Evolutionary conservation across 2,113 vertebrate species (phyloP).

Genomic region (Lepisosteus osseus): DNA sequence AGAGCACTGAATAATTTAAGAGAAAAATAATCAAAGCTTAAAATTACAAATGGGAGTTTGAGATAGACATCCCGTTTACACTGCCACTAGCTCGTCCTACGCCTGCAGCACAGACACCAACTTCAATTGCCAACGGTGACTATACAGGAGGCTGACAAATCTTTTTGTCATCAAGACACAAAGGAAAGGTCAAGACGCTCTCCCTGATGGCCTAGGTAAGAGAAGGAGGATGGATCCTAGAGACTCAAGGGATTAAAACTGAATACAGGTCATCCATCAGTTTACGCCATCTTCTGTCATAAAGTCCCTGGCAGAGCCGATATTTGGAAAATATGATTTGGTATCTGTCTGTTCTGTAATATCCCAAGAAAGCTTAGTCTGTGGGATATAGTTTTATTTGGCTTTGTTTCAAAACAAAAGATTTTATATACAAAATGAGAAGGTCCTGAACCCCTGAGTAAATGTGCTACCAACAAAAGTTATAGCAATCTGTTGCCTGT

Average conservation of each 20-base stretch:
- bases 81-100: neutral
- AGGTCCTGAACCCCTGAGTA: too few relatives aligned
- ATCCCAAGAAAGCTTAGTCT: too few relatives aligned
- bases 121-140: neutral
- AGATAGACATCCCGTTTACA: neutral
- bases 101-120: neutral
- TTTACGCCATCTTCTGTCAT: too few relatives aligned
- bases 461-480: too few relatives aligned
- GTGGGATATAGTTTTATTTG: neutral
- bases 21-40: neutral
- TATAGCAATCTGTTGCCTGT: too few relatives aligned
- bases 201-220: neutral
- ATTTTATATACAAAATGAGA: too few relatives aligned
- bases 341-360: too few relatives aligned
- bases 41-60: neutral
- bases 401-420: neutral
- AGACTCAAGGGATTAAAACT: neutral
- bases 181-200: neutral
- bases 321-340: too few relatives aligned
- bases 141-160: neutral
- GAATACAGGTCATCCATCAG: constrained; percentile 1
- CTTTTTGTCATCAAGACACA: neutral
- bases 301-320: too few relatives aligned
- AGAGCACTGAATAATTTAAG: neutral
- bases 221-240: neutral